Evolutionary conservation across 2,113 vertebrate species (phyloP), one percentile per base, ranked within the genome.

Genomic region (Etheostoma spectabile): DNA sequence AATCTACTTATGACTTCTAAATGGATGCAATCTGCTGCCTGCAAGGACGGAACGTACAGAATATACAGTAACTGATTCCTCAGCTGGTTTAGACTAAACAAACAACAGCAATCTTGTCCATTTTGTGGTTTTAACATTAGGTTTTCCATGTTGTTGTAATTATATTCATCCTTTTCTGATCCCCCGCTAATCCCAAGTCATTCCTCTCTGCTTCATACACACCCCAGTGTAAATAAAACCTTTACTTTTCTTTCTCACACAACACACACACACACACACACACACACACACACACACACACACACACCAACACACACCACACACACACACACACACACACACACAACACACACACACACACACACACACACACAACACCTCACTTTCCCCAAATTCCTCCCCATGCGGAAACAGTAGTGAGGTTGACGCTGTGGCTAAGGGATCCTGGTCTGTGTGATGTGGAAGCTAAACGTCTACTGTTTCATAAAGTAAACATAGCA

Each of bases 401-500:
- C 86, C 81, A 82, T 61, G 68, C 73, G 24, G 88, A 92, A 86
- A 91, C 90, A 92, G 91, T 88, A 92, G 88, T 90, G 83, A 88
- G 86, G 80, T 80, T 57, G 74, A 71, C 60, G 72, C 84, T 86
- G 84, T 53, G 88, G 87, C 83, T 77, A 4, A 74, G 78, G 82
- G 87, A 91, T 88, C 77, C 82, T 84, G 88, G 82, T 80, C 88
- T 88, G 90, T 92, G 89, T 82, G 84, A 92, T 93, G 90, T 86
- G 84, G 87, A 89, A 90, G 90, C 85, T 87, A 73, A 89, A 88
- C 69, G 82, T 92, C 92, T 92, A 90, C 87, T 63, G 86, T 91
- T 94, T 88, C 89, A 91, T 72, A 95, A 93, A 93, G 94, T 94
- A 95, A 95, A 94, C 93, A 92, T 80, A 81, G 87, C 80, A 75